These are phyloP conservation scores for Dicrurus megarhynchus DNA, from an alignment of 2,113 vertebrate genomes.

Conservation along the genomic window DNA sequence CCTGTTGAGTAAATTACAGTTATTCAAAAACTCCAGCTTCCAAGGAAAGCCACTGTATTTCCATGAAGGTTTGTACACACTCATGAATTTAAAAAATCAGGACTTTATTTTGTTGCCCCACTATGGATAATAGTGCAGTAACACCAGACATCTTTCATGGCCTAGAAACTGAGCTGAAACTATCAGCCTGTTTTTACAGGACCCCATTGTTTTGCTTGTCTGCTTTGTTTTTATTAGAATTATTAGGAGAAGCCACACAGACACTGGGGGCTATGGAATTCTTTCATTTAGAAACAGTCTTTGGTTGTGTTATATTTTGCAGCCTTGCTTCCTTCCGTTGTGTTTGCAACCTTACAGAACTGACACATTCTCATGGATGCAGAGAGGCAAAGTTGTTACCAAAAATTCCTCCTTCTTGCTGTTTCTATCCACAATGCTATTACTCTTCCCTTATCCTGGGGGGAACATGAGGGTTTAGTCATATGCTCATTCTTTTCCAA, in stretches of 20 bases:
- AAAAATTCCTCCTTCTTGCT: neutral
- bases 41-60: neutral
- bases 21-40: neutral
- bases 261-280: neutral
- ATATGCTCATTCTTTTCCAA: constrained; percentile 6
- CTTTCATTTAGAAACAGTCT: neutral
- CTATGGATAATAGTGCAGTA: neutral
- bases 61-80: neutral
- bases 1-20: neutral
- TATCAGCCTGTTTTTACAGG: neutral
- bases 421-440: neutral
- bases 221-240: neutral
- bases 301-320: neutral
- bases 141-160: neutral
- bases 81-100: neutral
- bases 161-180: neutral
- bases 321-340: neutral
- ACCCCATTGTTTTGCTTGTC: neutral
- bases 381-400: neutral
- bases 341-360: neutral
- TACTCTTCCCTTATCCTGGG: neutral
- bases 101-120: neutral
- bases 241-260: neutral
- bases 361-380: neutral
- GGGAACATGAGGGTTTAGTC: neutral